Evolutionary conservation across 1,140 invertebrate species (phyloP), one percentile per base, ranked within the genome.

Genomic region (Araneus ventricosus): DNA sequence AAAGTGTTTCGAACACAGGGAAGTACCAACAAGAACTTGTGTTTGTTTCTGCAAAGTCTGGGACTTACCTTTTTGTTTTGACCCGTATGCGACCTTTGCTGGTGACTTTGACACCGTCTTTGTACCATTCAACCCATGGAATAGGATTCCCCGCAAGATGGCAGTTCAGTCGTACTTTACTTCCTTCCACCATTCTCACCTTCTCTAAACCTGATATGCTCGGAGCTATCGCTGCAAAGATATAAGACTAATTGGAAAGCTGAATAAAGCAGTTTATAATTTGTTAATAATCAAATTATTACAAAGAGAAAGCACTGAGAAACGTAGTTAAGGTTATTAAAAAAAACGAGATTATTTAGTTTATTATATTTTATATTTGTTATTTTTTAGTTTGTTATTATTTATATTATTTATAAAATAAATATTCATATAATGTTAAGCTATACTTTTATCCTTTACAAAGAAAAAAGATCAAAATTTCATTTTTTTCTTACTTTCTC

Each of bases 51-150:
- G 17, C 3, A 37, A 75, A 2, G 27, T 34, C 30, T 27, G 30
- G 30, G 30, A 14, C 82, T 90, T 45, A 94, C 94, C 88, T 90
- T 90, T 87, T 93, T 61, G 59, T 85, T 63, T 90, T 93, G 92
- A 94, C 94, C 63, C 59, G 82, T 75, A 93, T 84, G 20, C 94
- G 92, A 67, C 90, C 88, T 93, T 79, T 93, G 39, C 70, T 93
- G 41, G 39, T 84, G 34, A 94, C 75, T 79, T 67, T 82, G 57
- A 91, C 87, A 22, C 94, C 94, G 91, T 94, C 94, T 61, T 94
- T 88, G 92, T 93, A 94, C 94, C 94, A 94, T 67, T 94, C 93
- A 52, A 94, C 90, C 94, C 94, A 94, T 82, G 94, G 94, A 85
- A 94, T 70, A 30, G 94, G 94, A 79, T 94, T 94, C n/a, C 94